phyloP scores from a whole-genome alignment of 2,888 invertebrate species.

The Eustalomyia histrio region DNA sequence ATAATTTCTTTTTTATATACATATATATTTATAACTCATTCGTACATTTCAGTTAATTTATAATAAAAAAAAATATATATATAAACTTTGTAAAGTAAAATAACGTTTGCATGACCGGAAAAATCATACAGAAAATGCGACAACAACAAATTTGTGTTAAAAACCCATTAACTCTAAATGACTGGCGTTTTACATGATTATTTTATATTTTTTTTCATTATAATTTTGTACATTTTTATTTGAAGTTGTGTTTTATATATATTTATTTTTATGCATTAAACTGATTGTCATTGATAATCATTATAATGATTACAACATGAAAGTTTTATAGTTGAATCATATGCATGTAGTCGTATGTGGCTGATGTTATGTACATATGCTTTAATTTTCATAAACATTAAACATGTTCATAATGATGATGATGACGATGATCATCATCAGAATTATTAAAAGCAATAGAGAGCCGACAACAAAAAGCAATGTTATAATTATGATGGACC shows the following conservation, averaged over 20 bases:
- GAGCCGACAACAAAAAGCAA: neutral
- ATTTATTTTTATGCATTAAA: neutral
- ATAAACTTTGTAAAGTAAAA: neutral
- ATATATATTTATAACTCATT: neutral
- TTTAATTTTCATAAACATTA: slow-evolving; percentile 6
- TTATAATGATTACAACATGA: slow-evolving; percentile 34
- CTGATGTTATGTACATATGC: neutral
- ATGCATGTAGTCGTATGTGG: neutral
- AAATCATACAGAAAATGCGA: slow-evolving; percentile 30
- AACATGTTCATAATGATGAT: neutral
- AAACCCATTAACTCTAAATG: slow-evolving; percentile 60
- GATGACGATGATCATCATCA: slow-evolving; percentile 4
- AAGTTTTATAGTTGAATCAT: neutral
- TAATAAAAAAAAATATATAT: neutral
- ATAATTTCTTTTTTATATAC: neutral
- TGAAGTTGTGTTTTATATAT: neutral
- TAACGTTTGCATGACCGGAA: slow-evolving; percentile 54
- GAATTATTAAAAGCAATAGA: slow-evolving; percentile 17
- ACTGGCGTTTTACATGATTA: slow-evolving; percentile 61
- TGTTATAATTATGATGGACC: slow-evolving; percentile 47
- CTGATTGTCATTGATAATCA: slow-evolving; percentile 52
- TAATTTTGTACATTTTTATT: neutral
- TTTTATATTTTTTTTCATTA: slow-evolving; percentile 27
- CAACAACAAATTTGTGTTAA: slow-evolving; percentile 59
- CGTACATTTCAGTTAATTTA: neutral